Evolutionary conservation across 2,797 vertebrate genomes (phyloP), one percentile per base, ranked within the genome.

Genomic region (Dicrostonyx torquatus): DNA sequence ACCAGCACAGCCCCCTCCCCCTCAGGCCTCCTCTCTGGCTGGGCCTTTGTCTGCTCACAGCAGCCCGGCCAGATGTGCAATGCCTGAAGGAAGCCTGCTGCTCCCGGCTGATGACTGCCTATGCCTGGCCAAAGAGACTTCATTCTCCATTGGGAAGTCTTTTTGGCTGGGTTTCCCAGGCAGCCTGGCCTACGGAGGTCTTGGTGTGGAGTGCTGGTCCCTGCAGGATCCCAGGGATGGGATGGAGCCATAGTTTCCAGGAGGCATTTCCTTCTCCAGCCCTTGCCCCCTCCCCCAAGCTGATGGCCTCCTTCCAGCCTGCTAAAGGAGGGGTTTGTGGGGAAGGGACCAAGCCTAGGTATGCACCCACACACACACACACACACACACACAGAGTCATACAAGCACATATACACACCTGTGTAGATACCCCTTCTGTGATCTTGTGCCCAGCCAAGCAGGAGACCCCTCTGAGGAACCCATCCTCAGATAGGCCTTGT

Each of bases 181-280:
- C 18, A 11, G 55, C 60, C 14, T 5, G 55, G 40, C 87, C 43
- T 86, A 0, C 5, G 40, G 75, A 85, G 58, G 70, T 84, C 80
- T 68, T 45, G n/a, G 82, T 68, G 58, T 45, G 62, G 43, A 70
- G 87, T 10, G 4, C 13, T 0, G 88, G 58, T 92, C 86, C 93
- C 76, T 86, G 24, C 78, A 88, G 89, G 93, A 77, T 93, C 92
- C 73, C 53, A 0, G 34, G 95, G 82, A 26, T 14, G 93, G 85
- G 88, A 90, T 20, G 34, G 83, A 95, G 94, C 70, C 96, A 26
- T 48, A n/a, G 40, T 64, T 93, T 93, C 96, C 45, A 0, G 29
- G 40, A 77, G 88, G 90, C 93, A 85, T 95, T 96, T 97, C 93
- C 94, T 97, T 70, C 94, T 88, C 80, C 37, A 66, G 80, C 20